These are phyloP conservation scores for Zootoca vivipara DNA, from an alignment of 2,113 vertebrate genomes.

Conservation along the genomic window DNA sequence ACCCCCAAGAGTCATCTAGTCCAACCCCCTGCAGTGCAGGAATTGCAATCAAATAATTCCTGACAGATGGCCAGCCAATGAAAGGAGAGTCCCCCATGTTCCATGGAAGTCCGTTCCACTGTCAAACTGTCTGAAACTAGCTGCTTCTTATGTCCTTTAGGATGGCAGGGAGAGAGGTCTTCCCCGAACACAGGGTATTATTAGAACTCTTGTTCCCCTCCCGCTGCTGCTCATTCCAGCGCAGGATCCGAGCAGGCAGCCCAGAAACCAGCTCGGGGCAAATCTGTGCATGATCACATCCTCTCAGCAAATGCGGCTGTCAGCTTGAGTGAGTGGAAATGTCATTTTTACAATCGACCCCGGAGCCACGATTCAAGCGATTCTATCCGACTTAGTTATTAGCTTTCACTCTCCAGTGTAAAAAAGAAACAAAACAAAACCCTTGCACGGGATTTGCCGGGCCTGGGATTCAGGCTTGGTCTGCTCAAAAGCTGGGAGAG, in stretches of 20 bases:
- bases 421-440: background rate
- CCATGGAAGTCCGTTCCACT: no score
- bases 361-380: background rate
- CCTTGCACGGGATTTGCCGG: background rate
- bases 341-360: background rate
- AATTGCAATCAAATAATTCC: no score
- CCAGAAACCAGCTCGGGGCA: background rate
- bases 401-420: background rate
- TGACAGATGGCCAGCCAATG: no score
- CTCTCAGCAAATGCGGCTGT: background rate
- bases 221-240: fast-evolving
- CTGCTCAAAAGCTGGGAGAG: no score
- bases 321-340: background rate
- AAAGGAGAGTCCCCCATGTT: no score
- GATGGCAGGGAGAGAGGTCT: no score
- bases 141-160: no score
- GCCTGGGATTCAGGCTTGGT: no score
- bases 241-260: background rate
- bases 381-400: background rate
- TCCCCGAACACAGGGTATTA: no score
- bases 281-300: background rate
- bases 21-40: no score
- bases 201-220: background rate
- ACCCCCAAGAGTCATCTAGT: no score
- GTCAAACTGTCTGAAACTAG: no score